Evolutionary conservation across 2,113 vertebrate genomes (phyloP).

Genomic region (Bufo bufo): DNA sequence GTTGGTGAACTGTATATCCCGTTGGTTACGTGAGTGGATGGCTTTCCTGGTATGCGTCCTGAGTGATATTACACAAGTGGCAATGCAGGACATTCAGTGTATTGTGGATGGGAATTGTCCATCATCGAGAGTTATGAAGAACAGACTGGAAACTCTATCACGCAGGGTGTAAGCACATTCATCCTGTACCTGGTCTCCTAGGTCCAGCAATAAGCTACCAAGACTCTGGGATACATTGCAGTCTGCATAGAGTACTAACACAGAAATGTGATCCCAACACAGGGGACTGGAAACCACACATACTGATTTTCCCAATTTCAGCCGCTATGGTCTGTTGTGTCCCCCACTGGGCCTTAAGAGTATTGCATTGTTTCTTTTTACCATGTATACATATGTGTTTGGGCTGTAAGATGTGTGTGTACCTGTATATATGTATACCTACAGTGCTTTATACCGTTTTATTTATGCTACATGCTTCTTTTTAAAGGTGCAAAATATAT

Average conservation of each 20-base stretch:
- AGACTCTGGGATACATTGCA: conserved; percentile 9
- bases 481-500: too few relatives aligned
- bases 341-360: too few relatives aligned
- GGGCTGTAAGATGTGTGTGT: background rate
- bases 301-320: background rate
- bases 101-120: background rate
- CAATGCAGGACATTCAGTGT: background rate
- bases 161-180: background rate
- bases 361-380: background rate
- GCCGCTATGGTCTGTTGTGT: background rate
- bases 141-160: background rate
- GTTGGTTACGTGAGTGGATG: too few relatives aligned
- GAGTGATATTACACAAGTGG: too few relatives aligned
- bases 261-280: background rate
- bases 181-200: background rate
- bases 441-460: too few relatives aligned
- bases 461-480: too few relatives aligned
- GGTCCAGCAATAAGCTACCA: background rate
- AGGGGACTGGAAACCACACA: background rate
- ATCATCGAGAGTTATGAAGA: background rate
- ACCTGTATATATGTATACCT: too few relatives aligned
- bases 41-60: too few relatives aligned
- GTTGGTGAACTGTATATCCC: too few relatives aligned
- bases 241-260: background rate
- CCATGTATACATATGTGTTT: background rate